A percentile compares a stretch with the other conserved stretches of the same genome.
phyloP scores from a whole-genome alignment of 2,888 invertebrate species.

The Dasypolia templi region DNA sequence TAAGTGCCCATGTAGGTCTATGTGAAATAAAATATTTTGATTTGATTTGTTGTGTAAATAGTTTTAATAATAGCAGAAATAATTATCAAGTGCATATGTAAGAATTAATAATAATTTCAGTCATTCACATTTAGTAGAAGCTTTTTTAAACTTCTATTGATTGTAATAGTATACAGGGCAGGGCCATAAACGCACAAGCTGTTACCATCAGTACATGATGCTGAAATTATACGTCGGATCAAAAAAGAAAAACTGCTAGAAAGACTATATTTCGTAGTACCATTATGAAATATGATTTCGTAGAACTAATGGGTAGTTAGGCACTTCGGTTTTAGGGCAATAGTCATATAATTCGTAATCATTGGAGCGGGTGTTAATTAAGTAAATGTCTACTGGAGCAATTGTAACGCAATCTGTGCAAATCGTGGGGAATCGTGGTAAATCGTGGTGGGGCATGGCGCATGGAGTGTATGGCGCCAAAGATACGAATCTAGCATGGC shows the following conservation, averaged over 20 bases:
- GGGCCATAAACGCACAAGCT: no score
- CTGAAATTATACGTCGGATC: no score
- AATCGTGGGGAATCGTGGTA: conserved; percentile 67
- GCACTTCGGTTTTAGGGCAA: conserved; percentile 51
- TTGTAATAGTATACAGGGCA: not conserved
- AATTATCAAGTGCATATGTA: not conserved
- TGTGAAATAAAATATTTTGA: no score
- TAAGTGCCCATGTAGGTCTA: no score
- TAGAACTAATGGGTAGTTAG: conserved; percentile 40
- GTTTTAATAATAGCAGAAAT: conserved; percentile 22
- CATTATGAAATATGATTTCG: conserved; percentile 55
- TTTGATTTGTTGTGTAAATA: conserved; percentile 43
- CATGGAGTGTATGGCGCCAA: conserved; percentile 83
- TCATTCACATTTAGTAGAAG: no score
- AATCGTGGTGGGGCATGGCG: conserved; percentile 47
- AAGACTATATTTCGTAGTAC: conserved; percentile 37
- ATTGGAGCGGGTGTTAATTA: conserved; percentile 73
- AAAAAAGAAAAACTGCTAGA: no score
- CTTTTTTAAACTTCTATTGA: not conserved
- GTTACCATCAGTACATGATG: no score
- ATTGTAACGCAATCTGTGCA: conserved; percentile 82
- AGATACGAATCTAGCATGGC: conserved; percentile 85
- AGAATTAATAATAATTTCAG: not conserved
- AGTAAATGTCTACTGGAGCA: conserved; percentile 77
- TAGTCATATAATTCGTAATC: conserved; percentile 62